These are phyloP conservation scores for Psococerastis gibbosa DNA, from an alignment of 2,888 invertebrate species.

Conservation along the genomic window DNA sequence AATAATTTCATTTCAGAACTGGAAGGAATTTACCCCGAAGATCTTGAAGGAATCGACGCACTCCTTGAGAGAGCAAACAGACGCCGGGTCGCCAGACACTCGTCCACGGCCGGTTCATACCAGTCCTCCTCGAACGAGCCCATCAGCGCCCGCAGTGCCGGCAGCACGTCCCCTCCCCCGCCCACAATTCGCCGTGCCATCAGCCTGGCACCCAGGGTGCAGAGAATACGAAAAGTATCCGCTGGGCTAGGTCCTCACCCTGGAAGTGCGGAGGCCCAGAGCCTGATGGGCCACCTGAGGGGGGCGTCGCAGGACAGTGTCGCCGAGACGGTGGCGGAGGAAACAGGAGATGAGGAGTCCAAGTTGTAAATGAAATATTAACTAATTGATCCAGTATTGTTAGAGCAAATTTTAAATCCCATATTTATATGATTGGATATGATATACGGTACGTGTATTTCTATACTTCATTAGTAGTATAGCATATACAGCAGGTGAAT, in stretches of 20 bases:
- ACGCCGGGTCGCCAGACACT: constrained; percentile 11
- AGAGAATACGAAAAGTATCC: not conserved
- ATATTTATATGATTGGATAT: too few relatives aligned
- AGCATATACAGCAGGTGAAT: too few relatives aligned
- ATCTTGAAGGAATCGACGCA: constrained; percentile 15
- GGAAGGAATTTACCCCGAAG: constrained; percentile 14
- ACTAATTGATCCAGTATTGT: too few relatives aligned
- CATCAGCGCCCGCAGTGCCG: not conserved
- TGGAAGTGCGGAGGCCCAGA: constrained; percentile 1
- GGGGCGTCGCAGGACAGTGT: not conserved
- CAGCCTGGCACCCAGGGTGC: not conserved
- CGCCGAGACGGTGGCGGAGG: not conserved
- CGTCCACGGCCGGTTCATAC: constrained; percentile 1
- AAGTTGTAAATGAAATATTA: not conserved
- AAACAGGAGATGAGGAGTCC: not conserved
- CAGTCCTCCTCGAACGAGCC: not conserved
- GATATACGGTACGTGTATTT: too few relatives aligned
- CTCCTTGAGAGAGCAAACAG: constrained; percentile 14
- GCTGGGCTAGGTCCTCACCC: not conserved
- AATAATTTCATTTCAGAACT: constrained; percentile 14
- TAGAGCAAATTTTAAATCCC: too few relatives aligned
- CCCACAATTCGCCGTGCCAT: not conserved
- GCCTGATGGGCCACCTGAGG: not conserved
- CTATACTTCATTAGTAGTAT: too few relatives aligned
- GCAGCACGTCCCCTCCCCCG: not conserved